These are phyloP conservation scores for Andricus quercusramuli DNA, from an alignment of 2,888 invertebrate species.

Conservation along the genomic window DNA sequence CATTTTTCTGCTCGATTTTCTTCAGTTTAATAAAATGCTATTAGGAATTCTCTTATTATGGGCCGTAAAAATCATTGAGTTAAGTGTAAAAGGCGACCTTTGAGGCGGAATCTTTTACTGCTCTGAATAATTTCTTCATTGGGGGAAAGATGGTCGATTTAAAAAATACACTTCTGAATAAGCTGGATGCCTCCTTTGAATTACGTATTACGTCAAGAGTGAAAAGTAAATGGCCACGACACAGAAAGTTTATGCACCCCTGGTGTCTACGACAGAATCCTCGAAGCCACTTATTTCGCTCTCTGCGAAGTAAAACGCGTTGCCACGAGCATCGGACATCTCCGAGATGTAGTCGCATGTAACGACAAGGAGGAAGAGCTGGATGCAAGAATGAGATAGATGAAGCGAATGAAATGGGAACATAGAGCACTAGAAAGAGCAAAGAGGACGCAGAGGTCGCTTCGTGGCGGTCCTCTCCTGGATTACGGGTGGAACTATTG, in stretches of 20 bases:
- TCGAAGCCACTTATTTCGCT: conserved; percentile 33
- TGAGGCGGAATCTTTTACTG: conserved; percentile 21
- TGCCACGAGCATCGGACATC: conserved; percentile 20
- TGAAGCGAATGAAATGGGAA: conserved; percentile 47
- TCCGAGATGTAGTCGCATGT: conserved; percentile 21
- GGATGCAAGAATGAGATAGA: conserved; percentile 41
- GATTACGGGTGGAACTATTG: conserved; percentile 65
- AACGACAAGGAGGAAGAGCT: conserved; percentile 18
- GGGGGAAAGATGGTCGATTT: conserved; percentile 2
- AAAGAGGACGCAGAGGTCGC: conserved; percentile 39
- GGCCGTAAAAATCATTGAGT: background rate
- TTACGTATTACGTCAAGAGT: conserved; percentile 26
- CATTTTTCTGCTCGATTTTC: background rate
- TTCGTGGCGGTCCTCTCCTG: conserved; percentile 56
- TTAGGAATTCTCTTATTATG: conserved; percentile 12
- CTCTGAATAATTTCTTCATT: conserved; percentile 26
- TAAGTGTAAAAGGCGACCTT: background rate
- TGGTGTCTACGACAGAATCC: conserved; percentile 30
- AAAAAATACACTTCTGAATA: conserved; percentile 33
- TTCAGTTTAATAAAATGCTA: background rate
- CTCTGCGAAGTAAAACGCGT: conserved; percentile 9
- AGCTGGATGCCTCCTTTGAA: conserved; percentile 23
- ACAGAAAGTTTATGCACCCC: conserved; percentile 38
- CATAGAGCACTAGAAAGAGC: conserved; percentile 39
- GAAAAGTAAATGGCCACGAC: conserved; percentile 36